phyloP scores from a whole-genome alignment of 1,140 invertebrate species.

The Thalassaphorura encarpata region DNA sequence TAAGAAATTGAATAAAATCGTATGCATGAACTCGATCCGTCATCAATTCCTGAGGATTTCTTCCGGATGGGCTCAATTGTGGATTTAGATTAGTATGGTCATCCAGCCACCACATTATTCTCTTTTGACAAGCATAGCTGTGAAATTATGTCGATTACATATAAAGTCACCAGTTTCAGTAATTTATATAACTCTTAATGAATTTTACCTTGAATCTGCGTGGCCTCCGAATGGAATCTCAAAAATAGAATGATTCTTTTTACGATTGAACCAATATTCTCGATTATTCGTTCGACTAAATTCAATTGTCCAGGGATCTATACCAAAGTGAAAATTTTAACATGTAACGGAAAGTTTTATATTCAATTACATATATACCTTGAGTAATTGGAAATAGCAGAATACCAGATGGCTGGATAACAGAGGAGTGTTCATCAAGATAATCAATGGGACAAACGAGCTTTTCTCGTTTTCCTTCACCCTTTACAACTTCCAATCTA shows the following conservation, averaged over 20 bases:
- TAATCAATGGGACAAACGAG: too few relatives aligned
- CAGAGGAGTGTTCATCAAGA: too few relatives aligned
- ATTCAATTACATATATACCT: too few relatives aligned
- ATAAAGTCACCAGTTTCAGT: background rate
- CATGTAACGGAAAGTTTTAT: too few relatives aligned
- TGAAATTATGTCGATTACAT: background rate
- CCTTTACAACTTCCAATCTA: too few relatives aligned
- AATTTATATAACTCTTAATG: background rate
- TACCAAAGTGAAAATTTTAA: too few relatives aligned
- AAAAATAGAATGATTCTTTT: conserved; percentile 38
- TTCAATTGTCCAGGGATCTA: conserved; percentile 45
- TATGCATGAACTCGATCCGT: background rate
- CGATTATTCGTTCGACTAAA: conserved; percentile 39
- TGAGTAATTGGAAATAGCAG: too few relatives aligned
- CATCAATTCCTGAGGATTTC: too few relatives aligned
- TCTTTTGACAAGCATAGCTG: conserved; percentile 19
- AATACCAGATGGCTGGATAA: too few relatives aligned
- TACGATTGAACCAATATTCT: conserved; percentile 47
- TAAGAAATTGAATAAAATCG: background rate
- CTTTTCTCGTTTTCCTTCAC: too few relatives aligned
- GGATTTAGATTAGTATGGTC: background rate
- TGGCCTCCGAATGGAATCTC: conserved; percentile 38
- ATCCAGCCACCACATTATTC: conserved; percentile 15
- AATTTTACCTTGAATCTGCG: conserved; percentile 36
- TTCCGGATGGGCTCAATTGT: too few relatives aligned